These are phyloP conservation scores for Lepilemur ruficaudatus DNA, from an alignment of 2,797 vertebrate genomes.

Conservation along the genomic window DNA sequence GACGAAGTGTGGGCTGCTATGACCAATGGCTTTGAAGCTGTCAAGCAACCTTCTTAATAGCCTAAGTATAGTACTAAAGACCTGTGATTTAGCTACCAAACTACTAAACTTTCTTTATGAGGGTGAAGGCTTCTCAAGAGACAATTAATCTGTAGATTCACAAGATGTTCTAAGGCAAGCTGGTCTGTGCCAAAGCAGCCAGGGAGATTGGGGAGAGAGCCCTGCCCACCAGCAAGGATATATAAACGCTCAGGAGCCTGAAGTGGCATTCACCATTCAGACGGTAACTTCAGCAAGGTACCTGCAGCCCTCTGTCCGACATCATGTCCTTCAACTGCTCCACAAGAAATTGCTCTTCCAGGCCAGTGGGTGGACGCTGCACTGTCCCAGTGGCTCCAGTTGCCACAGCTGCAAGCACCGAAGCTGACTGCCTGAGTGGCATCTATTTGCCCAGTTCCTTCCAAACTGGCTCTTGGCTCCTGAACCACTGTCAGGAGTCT, in stretches of 20 bases:
- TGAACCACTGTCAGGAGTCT: slow-evolving; percentile 72
- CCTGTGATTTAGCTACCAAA: slow-evolving; percentile 70
- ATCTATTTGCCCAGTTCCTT: slow-evolving; percentile 75
- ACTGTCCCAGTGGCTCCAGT: not conserved
- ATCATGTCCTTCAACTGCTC: slow-evolving; percentile 75
- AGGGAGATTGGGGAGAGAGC: not conserved
- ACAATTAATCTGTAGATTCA: slow-evolving; percentile 68
- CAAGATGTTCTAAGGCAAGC: slow-evolving; percentile 64
- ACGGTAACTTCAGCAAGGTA: not conserved
- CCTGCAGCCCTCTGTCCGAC: not conserved
- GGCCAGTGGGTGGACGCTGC: slow-evolving; percentile 18
- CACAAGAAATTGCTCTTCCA: slow-evolving; percentile 51
- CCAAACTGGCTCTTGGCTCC: slow-evolving; percentile 77
- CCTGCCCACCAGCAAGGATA: slow-evolving; percentile 54
- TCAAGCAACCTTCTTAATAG: slow-evolving; percentile 28
- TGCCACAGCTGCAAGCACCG: not conserved
- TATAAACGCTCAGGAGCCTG: slow-evolving; percentile 58
- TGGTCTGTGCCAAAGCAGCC: slow-evolving; percentile 41
- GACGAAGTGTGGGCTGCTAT: slow-evolving; percentile 16
- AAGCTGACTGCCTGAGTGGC: slow-evolving; percentile 62
- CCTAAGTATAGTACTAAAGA: slow-evolving; percentile 54
- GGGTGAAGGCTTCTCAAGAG: slow-evolving; percentile 60
- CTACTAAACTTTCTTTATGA: slow-evolving; percentile 77
- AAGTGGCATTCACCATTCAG: slow-evolving; percentile 6
- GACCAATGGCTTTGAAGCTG: slow-evolving; percentile 72